Evolutionary conservation across 1,140 invertebrate species (phyloP).

Genomic region (Sogatella furcifera): DNA sequence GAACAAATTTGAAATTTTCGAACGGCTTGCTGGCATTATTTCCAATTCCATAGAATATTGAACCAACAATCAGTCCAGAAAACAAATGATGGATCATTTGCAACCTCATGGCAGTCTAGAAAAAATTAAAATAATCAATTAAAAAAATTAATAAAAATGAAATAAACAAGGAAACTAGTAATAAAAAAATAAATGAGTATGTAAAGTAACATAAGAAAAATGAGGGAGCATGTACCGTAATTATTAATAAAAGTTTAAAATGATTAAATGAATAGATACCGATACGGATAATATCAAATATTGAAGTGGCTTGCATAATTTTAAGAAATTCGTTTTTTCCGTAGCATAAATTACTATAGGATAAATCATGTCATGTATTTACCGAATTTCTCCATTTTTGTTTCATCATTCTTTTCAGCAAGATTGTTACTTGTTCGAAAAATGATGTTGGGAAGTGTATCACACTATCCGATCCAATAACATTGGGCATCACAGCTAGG

Average conservation of each 20-base stretch:
- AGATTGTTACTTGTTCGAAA: conserved; percentile 38
- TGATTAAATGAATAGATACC: too few relatives aligned
- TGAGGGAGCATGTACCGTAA: too few relatives aligned
- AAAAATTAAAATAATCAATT: neutral
- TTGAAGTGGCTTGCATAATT: too few relatives aligned
- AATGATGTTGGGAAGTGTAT: conserved; percentile 39
- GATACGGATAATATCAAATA: too few relatives aligned
- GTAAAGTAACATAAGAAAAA: too few relatives aligned
- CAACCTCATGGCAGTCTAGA: conserved; percentile 39
- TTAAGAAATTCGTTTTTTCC: too few relatives aligned
- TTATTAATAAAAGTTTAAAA: too few relatives aligned
- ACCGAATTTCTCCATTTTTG: conserved; percentile 38
- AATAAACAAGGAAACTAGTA: too few relatives aligned
- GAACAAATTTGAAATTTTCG: conserved; percentile 45
- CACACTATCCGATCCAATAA: conserved; percentile 4
- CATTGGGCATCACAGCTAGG: conserved; percentile 18
- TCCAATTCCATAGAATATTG: conserved; percentile 42
- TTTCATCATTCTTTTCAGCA: conserved; percentile 39
- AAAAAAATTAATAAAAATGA: too few relatives aligned
- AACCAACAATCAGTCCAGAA: conserved; percentile 39
- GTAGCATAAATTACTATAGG: too few relatives aligned
- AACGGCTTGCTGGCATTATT: conserved; percentile 39
- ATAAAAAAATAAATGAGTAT: too few relatives aligned
- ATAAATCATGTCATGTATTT: too few relatives aligned
- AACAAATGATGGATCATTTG: conserved; percentile 42